Evolutionary conservation across 2,797 vertebrate genomes (phyloP).

Genomic region (Erithacus rubecula): DNA sequence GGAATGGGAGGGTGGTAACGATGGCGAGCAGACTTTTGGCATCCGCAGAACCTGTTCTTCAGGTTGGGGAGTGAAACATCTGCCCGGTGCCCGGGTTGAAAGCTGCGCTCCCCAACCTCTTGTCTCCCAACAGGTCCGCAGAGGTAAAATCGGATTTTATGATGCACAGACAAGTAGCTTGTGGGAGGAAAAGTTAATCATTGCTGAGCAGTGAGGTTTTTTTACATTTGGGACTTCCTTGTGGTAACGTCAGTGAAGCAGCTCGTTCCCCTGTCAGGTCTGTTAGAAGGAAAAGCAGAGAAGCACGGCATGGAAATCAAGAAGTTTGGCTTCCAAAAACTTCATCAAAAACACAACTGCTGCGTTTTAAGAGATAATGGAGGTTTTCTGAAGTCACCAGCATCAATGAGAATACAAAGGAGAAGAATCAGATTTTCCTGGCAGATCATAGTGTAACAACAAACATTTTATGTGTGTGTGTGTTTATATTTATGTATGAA

Average conservation of each 20-base stretch:
- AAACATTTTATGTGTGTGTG: too few relatives aligned
- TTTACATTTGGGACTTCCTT: conserved; percentile 43
- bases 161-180: neutral
- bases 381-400: neutral
- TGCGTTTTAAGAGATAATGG: neutral
- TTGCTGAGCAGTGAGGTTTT: neutral
- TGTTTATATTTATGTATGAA: neutral
- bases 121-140: neutral
- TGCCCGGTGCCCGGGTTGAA: neutral
- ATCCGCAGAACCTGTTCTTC: conserved; percentile 71
- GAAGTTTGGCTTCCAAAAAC: neutral
- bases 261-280: neutral
- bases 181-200: conserved; percentile 59
- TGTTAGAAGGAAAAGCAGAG: neutral
- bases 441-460: neutral
- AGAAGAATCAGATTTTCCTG: neutral
- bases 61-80: conserved; percentile 59
- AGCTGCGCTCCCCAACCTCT: neutral
- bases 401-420: neutral
- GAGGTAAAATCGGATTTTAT: neutral
- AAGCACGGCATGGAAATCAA: neutral
- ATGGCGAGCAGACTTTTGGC: neutral
- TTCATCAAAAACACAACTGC: neutral
- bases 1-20: conserved; percentile 36
- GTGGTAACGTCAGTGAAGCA: neutral